Percentiles rank a stretch among this genome's conserved stretches.
These are phyloP conservation scores for Drosophila ezoana DNA, from an alignment of 2,888 invertebrate genomes.

Conservation along the genomic window DNA sequence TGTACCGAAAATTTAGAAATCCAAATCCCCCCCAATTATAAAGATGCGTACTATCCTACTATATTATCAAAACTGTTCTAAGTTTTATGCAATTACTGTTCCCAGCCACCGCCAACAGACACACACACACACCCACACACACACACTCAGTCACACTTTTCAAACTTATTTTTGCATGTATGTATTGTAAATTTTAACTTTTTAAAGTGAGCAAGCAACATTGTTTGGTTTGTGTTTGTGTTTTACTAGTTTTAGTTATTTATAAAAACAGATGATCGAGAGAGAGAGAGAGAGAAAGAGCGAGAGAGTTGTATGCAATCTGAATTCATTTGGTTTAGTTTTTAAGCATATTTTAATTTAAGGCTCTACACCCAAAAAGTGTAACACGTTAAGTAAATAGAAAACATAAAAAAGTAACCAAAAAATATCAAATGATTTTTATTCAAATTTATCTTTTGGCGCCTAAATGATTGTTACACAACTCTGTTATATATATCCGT, in stretches of 20 bases:
- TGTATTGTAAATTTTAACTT: conserved; percentile 51
- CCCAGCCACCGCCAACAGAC: conserved; percentile 32
- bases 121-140: conserved; percentile 25
- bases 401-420: conserved; percentile 56
- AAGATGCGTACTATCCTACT: conserved; percentile 29
- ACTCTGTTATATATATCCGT: background rate
- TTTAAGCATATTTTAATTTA: conserved; percentile 60
- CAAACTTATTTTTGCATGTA: conserved; percentile 39
- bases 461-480: background rate
- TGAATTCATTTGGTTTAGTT: conserved; percentile 60
- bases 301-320: conserved; percentile 57
- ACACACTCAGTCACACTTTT: conserved; percentile 43
- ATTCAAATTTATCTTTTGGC: conserved; percentile 33
- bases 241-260: conserved; percentile 78
- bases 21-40: conserved; percentile 28
- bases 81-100: conserved; percentile 67
- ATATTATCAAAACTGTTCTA: conserved; percentile 73
- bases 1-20: conserved; percentile 14
- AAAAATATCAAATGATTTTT: conserved; percentile 38
- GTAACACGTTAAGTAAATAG: conserved; percentile 63
- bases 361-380: conserved; percentile 58
- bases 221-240: conserved; percentile 74
- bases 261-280: conserved; percentile 50
- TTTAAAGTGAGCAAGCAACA: conserved; percentile 49
- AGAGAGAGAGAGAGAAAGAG: conserved; percentile 31